A percentile compares a stretch with the other conserved stretches of the same genome.
phyloP scores from a whole-genome alignment of 2,113 vertebrate species.

The Hemicordylus capensis region DNA sequence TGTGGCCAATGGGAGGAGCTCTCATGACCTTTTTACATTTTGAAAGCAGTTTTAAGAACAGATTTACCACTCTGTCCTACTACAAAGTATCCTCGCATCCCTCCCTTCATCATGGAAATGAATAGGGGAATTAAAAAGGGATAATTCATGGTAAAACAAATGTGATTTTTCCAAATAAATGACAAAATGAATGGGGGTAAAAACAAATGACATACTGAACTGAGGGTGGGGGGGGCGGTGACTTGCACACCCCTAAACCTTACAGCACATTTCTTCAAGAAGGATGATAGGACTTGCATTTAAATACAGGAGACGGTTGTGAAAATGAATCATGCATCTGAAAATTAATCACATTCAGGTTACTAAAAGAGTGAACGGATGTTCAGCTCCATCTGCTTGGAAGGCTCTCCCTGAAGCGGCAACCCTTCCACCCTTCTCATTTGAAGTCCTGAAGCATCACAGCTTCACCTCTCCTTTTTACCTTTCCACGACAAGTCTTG shows the following conservation, averaged over 20 bases:
- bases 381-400: background rate
- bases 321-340: background rate
- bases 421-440: constrained; percentile 9
- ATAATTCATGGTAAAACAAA: too few species aligned
- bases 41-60: too few species aligned
- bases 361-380: background rate
- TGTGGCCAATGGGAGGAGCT: too few species aligned
- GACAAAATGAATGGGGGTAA: too few species aligned
- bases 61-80: too few species aligned
- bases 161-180: too few species aligned
- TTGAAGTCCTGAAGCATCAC: background rate
- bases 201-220: background rate
- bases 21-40: too few species aligned
- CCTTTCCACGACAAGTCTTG: constrained; percentile 1
- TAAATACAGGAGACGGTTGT: background rate
- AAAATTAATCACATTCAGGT: background rate
- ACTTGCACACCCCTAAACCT: background rate
- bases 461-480: background rate
- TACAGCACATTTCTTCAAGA: background rate
- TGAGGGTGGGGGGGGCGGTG: too few species aligned
- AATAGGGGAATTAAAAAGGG: too few species aligned
- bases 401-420: background rate
- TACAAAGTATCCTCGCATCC: too few species aligned
- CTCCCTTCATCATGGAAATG: too few species aligned
- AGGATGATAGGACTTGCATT: background rate